phyloP scores from a whole-genome alignment of 2,113 vertebrate species.

The Tricholaema leucomelas region DNA sequence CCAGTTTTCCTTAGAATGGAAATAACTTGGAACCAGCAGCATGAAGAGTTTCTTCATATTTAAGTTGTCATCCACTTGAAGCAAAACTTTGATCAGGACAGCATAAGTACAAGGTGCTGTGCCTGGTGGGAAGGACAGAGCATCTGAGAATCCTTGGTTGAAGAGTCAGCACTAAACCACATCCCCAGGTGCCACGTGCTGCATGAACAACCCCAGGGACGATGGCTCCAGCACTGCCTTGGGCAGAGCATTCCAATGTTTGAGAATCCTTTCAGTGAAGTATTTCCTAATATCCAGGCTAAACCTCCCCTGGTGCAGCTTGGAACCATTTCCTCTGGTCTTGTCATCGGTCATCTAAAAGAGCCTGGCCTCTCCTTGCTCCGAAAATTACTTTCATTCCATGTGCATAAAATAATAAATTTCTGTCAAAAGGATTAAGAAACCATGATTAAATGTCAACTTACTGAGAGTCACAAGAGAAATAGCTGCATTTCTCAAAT shows the following conservation, averaged over 20 bases:
- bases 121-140: background rate
- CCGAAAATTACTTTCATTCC: background rate
- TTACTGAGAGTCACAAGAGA: background rate
- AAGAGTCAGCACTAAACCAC: too few species aligned
- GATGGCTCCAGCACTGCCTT: too few species aligned
- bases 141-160: background rate
- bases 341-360: too few species aligned
- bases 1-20: background rate
- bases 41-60: background rate
- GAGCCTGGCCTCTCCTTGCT: too few species aligned
- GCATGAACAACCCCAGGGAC: too few species aligned
- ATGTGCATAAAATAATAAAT: background rate
- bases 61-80: background rate
- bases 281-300: too few species aligned
- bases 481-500: background rate
- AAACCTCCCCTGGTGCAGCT: too few species aligned
- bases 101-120: background rate
- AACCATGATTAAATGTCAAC: background rate
- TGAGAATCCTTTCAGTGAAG: too few species aligned
- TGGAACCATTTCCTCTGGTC: too few species aligned
- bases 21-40: constrained; percentile 6
- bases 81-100: background rate
- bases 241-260: too few species aligned
- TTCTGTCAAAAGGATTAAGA: constrained; percentile 2
- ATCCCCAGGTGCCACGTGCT: too few species aligned